A percentile compares a stretch with the other conserved stretches of the same genome.
These are phyloP conservation scores for Gambusia yucatana DNA, from an alignment of 2,797 vertebrate genomes.

Conservation along the genomic window DNA sequence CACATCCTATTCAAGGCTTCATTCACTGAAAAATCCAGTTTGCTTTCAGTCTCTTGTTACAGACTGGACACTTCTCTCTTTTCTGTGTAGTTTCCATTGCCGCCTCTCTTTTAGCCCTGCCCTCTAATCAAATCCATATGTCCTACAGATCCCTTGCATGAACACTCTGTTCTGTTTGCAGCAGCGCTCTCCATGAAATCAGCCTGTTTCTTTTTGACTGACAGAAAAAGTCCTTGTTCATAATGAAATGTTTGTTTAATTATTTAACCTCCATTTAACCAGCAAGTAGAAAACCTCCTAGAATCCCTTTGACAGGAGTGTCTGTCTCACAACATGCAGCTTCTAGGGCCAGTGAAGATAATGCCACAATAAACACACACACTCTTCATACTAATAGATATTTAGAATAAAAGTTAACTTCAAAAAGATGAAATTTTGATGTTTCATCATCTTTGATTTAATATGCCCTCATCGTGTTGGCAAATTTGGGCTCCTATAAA, in stretches of 20 bases:
- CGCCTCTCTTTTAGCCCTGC: slow-evolving; percentile 59
- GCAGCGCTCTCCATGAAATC: slow-evolving; percentile 27
- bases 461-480: not conserved
- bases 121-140: slow-evolving; percentile 82
- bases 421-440: slow-evolving; percentile 7
- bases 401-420: slow-evolving; percentile 24
- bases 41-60: slow-evolving; percentile 47
- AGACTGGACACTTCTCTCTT: slow-evolving; percentile 21
- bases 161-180: slow-evolving; percentile 73
- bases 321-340: not conserved
- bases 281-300: not conserved
- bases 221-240: slow-evolving; percentile 19
- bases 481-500: not conserved
- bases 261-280: slow-evolving; percentile 8
- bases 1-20: slow-evolving; percentile 6
- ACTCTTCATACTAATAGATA: not conserved
- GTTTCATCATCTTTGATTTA: not conserved
- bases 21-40: slow-evolving; percentile 40
- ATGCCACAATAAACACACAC: not conserved
- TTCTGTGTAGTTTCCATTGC: slow-evolving; percentile 69
- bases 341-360: not conserved
- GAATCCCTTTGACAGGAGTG: not conserved
- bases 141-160: slow-evolving; percentile 69
- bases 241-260: not conserved
- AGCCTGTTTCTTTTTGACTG: slow-evolving; percentile 30